Percentiles rank a stretch among this genome's conserved stretches.
Conservation (phyloP, 2,888 invertebrate genomes). For the Philaethria dido region DNA sequence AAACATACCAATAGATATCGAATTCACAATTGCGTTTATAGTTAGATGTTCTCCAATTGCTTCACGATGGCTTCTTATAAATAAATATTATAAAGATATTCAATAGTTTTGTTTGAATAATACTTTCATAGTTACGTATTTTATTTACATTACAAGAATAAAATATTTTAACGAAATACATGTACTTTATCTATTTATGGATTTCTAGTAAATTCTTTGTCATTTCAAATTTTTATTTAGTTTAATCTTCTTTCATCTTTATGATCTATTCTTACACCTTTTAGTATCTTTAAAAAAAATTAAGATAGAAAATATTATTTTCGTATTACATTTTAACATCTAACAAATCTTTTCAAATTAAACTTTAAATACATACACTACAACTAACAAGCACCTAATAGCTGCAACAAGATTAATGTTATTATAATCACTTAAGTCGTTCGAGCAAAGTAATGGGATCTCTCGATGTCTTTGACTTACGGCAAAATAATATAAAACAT, state of each 20-base stretch:
- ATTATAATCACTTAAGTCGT: slow-evolving; percentile 27
- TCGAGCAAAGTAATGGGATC: slow-evolving; percentile 33
- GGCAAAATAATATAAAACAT: slow-evolving; percentile 65
- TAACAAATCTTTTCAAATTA: background rate
- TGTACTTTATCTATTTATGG: background rate
- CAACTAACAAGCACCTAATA: background rate
- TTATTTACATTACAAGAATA: no score
- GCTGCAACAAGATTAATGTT: slow-evolving; percentile 25
- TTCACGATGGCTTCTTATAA: no score
- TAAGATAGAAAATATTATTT: background rate
- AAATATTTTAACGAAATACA: background rate
- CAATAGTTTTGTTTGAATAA: no score
- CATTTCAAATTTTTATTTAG: background rate
- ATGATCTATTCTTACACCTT: no score
- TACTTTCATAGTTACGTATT: no score
- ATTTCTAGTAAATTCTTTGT: background rate
- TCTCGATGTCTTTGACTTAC: slow-evolving; percentile 52
- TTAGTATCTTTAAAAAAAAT: no score
- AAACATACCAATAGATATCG: no score
- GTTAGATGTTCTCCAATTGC: no score
- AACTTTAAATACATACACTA: slow-evolving; percentile 1
- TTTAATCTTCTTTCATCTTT: no score
- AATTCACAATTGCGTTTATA: no score
- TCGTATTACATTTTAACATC: no score
- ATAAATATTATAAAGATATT: no score